Percentiles rank a stretch among this genome's conserved stretches.
phyloP scores from a whole-genome alignment of 1,140 invertebrate species.

The Cotesia vestalis region DNA sequence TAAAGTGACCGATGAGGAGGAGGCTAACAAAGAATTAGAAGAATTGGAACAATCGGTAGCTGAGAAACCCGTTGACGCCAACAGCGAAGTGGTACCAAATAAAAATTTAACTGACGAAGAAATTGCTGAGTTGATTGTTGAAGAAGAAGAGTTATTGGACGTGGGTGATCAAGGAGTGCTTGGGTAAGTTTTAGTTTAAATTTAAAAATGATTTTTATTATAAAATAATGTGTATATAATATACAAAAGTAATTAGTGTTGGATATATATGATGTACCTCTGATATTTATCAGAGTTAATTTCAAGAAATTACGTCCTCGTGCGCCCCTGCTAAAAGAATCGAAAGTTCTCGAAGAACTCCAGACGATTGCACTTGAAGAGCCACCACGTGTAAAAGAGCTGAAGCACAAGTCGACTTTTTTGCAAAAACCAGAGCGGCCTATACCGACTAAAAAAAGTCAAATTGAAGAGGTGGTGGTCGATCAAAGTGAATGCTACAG shows the following conservation, averaged over 20 bases:
- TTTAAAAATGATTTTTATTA: slow-evolving; percentile 23
- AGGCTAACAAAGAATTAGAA: slow-evolving; percentile 19
- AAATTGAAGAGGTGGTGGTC: slow-evolving; percentile 42
- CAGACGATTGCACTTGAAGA: slow-evolving; percentile 63
- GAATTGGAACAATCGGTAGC: slow-evolving; percentile 31
- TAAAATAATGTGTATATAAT: too few species aligned
- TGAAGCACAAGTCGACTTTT: slow-evolving; percentile 75
- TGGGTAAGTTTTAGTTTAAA: slow-evolving; percentile 63
- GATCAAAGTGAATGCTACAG: slow-evolving; percentile 53
- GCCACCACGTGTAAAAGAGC: slow-evolving; percentile 66
- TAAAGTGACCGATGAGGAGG: slow-evolving; percentile 36
- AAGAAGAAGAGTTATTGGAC: slow-evolving; percentile 73
- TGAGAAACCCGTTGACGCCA: slow-evolving; percentile 53
- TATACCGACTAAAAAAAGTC: slow-evolving; percentile 65
- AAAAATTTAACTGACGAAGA: slow-evolving; percentile 71
- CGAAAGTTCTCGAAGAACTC: slow-evolving; percentile 74
- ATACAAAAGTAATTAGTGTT: neutral
- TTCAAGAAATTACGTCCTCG: slow-evolving; percentile 75
- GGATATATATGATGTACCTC: neutral
- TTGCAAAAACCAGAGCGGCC: slow-evolving; percentile 75
- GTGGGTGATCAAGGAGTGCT: slow-evolving; percentile 72
- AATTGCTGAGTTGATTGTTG: slow-evolving; percentile 73
- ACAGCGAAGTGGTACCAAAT: slow-evolving; percentile 58
- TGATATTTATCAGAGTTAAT: slow-evolving; percentile 67
- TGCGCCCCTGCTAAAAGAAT: slow-evolving; percentile 71